Base-by-base conservation (phyloP, 2,888 invertebrate genomes). In the Strigamia crassipes region DNA sequence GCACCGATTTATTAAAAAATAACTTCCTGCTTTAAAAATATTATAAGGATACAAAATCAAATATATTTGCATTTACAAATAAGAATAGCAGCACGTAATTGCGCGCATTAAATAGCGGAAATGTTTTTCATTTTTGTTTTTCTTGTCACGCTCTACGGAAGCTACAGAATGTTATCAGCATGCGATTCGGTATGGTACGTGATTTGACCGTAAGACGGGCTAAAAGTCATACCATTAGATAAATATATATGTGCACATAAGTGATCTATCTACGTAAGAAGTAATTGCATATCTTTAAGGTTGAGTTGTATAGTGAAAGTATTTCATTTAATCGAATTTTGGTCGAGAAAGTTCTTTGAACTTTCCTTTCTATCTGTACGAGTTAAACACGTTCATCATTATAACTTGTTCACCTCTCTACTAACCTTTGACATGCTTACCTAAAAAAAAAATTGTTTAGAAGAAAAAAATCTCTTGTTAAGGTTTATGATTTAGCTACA, bases 81-180 rank as follows among this genome's bases (percentile, higher is more conserved):
- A 46, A 46, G 12, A 46, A 46, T 46, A 2, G 3, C 42, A 10
- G 42, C 42, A 13, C 12, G 12, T 13, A 46, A 13, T 46, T 61
- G 61, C 10, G 9, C 23, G 61, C 61, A 61, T 61, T 61, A 61
- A 61, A 61, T 61, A 18, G 61, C 6, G 61, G 61, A 61, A 61
- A 61, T 61, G 61, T 61, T 61, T 61, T 61, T 21, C 18, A 61
- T 61, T 61, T 61, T 61, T 61, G 61, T 61, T 61, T 61, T 61
- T 61, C 61, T 61, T 18, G 61, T 61, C 61, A 61, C 61, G 61
- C 61, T 61, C 61, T 61, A 61, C 61, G 61, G 61, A 61, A 61
- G 61, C 61, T n/a, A 9, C 21, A 61, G 18, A 61, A 61, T 61
- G 21, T 61, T 15, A 61, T 61, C 61, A 61, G 15, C 42, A 46